Evolutionary conservation across 1,140 invertebrate species (phyloP).

Genomic region (Pseudomyrmex concolor): DNA sequence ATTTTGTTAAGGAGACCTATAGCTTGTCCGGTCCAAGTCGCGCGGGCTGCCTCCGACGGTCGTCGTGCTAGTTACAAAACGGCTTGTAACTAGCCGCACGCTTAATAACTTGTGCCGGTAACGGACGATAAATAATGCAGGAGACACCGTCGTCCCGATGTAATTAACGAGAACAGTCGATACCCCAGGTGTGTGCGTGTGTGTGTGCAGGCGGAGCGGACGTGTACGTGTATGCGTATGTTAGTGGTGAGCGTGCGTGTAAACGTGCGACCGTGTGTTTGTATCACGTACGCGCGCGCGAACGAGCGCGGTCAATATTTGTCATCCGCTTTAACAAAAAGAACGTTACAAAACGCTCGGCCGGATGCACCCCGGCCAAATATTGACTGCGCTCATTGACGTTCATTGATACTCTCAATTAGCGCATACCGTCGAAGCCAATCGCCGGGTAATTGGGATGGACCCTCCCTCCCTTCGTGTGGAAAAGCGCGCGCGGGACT

Average conservation of each 20-base stretch:
- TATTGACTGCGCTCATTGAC: conserved; percentile 76
- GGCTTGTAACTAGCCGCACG: conserved; percentile 66
- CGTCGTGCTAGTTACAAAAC: conserved; percentile 57
- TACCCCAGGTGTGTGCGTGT: conserved; percentile 44
- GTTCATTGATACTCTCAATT: conserved; percentile 77
- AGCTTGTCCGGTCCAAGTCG: neutral
- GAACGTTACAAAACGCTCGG: conserved; percentile 75
- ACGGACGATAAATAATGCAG: conserved; percentile 74
- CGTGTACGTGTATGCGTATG: neutral
- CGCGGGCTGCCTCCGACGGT: conserved; percentile 14
- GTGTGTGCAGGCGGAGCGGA: neutral
- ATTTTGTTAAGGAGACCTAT: conserved; percentile 28
- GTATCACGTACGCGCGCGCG: conserved; percentile 72
- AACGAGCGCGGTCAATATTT: conserved; percentile 75
- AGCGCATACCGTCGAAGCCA: conserved; percentile 73
- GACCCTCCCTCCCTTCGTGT: conserved; percentile 30
- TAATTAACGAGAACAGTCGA: conserved; percentile 75
- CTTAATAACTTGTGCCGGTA: conserved; percentile 74
- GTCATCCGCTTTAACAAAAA: conserved; percentile 76
- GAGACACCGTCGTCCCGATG: conserved; percentile 75
- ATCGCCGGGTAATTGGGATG: conserved; percentile 73
- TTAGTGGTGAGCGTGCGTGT: no score
- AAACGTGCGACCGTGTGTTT: conserved; percentile 24
- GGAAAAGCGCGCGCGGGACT: conserved; percentile 61
- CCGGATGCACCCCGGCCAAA: conserved; percentile 74